Base-by-base conservation (phyloP, 2,113 vertebrate species). In the Indicator indicator region DNA sequence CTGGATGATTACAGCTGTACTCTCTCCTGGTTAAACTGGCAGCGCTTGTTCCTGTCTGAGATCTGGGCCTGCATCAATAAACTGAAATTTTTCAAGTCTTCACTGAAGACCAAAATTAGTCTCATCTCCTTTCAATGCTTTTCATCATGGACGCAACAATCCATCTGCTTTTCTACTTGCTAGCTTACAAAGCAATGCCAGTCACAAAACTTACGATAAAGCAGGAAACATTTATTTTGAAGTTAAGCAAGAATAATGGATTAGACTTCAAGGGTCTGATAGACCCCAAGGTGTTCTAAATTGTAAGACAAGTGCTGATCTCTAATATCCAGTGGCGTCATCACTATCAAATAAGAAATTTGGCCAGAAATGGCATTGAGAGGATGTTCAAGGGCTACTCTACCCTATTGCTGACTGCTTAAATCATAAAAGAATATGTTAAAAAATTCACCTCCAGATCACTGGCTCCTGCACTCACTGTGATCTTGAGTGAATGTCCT, bases 401-500 rank as follows among this genome's bases (percentile, higher is more conserved):
- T 23, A 60, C 23, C 17, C 30, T 42, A 23, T 26, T 62, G 63
- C 27, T 50, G 19, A 76, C 17, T 44, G 58, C 11, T 69, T n/a
- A 63, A 38, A 46, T 30, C 30, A 32, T 12, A 19, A 60, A 1
- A 48, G 9, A 36, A 5, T 14, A 21, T 9, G 7, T 21, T 16
- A 78, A 38, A 86, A 70, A 59, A n/a, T 15, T 67, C 42, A 54
- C 11, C 38, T 63, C 12, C 15, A 13, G 5, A 6, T 40, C 65
- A 69, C 8, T 38, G 20, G 30, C n/a, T 72, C 50, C 19, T 72
- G 32, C 8, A 73, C 16, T 60, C 1, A 0, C 20, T 18, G 40
- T n/a, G 11, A 38, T 64, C 16, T 59, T 64, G 30, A 26, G 13
- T 1, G 5, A 48, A 20, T 0, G 0, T 42, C 23, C 17, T 46